These are phyloP conservation scores for Hassar affinis DNA, from an alignment of 2,113 vertebrate species.

Conservation along the genomic window DNA sequence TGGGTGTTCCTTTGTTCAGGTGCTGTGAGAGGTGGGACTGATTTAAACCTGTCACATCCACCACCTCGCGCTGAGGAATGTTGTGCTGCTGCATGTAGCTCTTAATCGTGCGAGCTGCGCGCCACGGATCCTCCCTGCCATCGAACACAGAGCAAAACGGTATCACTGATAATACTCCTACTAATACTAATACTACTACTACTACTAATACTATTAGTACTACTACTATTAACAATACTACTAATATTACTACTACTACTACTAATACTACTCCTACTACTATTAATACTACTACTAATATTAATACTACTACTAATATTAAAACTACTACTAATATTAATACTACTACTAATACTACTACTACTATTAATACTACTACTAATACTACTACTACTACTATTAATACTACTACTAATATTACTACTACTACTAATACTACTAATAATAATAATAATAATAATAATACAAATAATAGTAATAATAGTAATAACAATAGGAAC, in stretches of 20 bases:
- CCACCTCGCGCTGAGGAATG: slow-evolving; percentile 96
- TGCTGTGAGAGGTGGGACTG: slow-evolving; percentile 99
- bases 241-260: neutral
- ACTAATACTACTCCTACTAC: too few relatives aligned
- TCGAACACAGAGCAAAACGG: neutral
- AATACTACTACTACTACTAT: too few relatives aligned
- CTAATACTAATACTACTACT: neutral
- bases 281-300: too few relatives aligned
- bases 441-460: too few relatives aligned
- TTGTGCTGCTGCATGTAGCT: slow-evolving; percentile 99
- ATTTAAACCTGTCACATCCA: slow-evolving; percentile 95
- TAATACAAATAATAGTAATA: too few relatives aligned
- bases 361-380: too few relatives aligned
- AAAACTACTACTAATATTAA: too few relatives aligned
- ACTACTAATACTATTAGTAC: neutral
- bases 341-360: too few relatives aligned
- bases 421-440: too few relatives aligned
- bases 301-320: too few relatives aligned
- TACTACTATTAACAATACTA: too few relatives aligned
- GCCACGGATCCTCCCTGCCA: slow-evolving; percentile 92
- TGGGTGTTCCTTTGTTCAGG: slow-evolving; percentile 98
- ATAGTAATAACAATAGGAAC: neutral
- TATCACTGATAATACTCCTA: neutral
- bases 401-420: too few relatives aligned
- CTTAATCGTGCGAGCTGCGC: slow-evolving; percentile 97